Conservation (phyloP, 2,797 vertebrate species). For the Lophotriccus pileatus region DNA sequence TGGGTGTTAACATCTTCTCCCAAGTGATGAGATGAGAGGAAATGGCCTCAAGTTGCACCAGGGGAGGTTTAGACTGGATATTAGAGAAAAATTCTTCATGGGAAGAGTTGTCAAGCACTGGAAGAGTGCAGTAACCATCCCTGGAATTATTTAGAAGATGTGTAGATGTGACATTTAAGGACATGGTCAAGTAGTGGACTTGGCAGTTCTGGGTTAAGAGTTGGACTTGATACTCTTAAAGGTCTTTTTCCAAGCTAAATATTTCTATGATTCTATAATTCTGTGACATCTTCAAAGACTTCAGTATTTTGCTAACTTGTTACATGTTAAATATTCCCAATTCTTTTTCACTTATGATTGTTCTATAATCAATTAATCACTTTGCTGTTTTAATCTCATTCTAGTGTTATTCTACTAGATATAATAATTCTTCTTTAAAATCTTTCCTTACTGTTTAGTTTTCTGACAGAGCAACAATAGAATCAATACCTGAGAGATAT, state of each 20-base stretch:
- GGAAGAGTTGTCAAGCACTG: not conserved
- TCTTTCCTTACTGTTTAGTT: slow-evolving; percentile 33
- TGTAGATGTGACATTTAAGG: not conserved
- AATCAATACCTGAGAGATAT: not conserved
- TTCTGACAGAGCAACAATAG: not conserved
- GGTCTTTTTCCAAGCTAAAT: not conserved
- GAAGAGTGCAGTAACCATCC: not conserved
- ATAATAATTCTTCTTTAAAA: slow-evolving; percentile 39
- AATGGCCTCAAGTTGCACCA: not conserved
- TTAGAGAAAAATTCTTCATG: not conserved
- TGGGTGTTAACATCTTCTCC: not conserved
- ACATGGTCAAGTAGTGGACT: not conserved
- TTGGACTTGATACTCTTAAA: not conserved
- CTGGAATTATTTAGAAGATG: not conserved
- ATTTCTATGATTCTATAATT: not conserved
- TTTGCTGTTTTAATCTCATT: slow-evolving; percentile 13
- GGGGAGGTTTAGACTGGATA: not conserved
- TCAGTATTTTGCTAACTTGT: not conserved
- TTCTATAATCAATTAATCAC: slow-evolving; percentile 10
- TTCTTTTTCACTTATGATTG: not conserved
- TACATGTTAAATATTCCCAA: not conserved
- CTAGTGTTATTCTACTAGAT: not conserved
- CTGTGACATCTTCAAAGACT: not conserved
- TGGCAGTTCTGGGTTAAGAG: not conserved
- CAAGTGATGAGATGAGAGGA: not conserved